A percentile compares a stretch with the other conserved stretches of the same genome.
Conservation (phyloP, 2,888 invertebrate genomes). For the Nesidiocoris tenuis region DNA sequence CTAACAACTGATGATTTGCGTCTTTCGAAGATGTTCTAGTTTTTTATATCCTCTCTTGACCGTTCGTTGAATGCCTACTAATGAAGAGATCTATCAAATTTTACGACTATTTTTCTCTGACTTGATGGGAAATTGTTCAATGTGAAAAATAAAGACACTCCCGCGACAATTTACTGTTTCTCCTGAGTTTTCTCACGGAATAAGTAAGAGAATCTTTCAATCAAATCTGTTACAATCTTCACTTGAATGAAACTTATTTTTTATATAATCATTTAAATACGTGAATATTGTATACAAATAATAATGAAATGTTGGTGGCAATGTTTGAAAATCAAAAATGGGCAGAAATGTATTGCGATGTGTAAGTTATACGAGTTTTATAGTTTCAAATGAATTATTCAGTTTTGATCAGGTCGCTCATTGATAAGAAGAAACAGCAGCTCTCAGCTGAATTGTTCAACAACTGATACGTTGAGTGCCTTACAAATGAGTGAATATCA, state of each 20-base stretch:
- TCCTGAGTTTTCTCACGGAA: neutral
- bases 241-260: too few relatives aligned
- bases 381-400: neutral
- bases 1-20: conserved; percentile 1
- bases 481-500: conserved; percentile 32
- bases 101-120: conserved; percentile 28
- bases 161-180: neutral
- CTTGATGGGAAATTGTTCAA: neutral
- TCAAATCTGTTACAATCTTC: too few relatives aligned
- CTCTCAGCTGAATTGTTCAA: conserved; percentile 25
- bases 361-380: too few relatives aligned
- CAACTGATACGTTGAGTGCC: conserved; percentile 38
- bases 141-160: neutral
- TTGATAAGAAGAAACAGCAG: conserved; percentile 11
- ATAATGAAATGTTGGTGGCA: too few relatives aligned
- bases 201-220: too few relatives aligned
- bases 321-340: too few relatives aligned
- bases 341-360: too few relatives aligned
- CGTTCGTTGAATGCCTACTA: conserved; percentile 24
- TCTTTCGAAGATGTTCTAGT: conserved; percentile 28
- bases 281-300: too few relatives aligned
- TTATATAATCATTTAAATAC: too few relatives aligned
- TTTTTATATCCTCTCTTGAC: conserved; percentile 23
- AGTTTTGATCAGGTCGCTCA: conserved; percentile 12
- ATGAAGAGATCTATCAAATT: neutral